Percentiles rank a stretch among this genome's conserved stretches.
These are phyloP conservation scores for Clunio marinus DNA, from an alignment of 2,888 invertebrate genomes.

Conservation along the genomic window DNA sequence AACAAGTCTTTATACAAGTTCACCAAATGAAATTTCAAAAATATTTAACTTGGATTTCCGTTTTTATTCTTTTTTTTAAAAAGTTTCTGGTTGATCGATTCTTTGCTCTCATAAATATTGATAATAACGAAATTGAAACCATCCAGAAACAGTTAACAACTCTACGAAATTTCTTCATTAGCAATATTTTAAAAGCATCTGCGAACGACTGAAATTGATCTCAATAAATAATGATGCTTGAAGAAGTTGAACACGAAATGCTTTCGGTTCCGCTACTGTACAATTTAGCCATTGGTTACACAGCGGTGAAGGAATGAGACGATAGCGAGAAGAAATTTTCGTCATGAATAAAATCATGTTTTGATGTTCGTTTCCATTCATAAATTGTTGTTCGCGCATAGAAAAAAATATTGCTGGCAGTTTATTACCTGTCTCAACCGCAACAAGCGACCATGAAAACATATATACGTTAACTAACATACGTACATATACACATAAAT, in stretches of 20 bases:
- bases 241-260: slow-evolving; percentile 26
- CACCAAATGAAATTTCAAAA: too few species aligned
- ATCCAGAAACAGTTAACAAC: neutral
- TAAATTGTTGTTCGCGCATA: neutral
- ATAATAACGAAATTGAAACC: slow-evolving; percentile 1
- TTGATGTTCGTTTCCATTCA: neutral
- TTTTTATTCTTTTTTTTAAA: too few species aligned
- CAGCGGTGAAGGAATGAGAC: neutral
- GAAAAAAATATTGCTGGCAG: slow-evolving; percentile 3
- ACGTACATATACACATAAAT: too few species aligned
- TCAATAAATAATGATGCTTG: slow-evolving; percentile 38
- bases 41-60: too few species aligned
- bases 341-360: neutral
- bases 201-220: neutral
- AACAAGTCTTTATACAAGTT: too few species aligned
- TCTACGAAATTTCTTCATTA: neutral
- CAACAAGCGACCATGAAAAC: too few species aligned
- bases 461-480: too few species aligned
- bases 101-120: too few species aligned
- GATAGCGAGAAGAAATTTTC: slow-evolving; percentile 11
- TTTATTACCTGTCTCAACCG: neutral
- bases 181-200: neutral
- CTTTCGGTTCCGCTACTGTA: slow-evolving; percentile 36
- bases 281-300: slow-evolving; percentile 32
- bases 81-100: too few species aligned